A percentile compares a stretch with the other conserved stretches of the same genome.
Conservation (phyloP, 2,888 invertebrate genomes). For the Malthinus seriepunctatus region DNA sequence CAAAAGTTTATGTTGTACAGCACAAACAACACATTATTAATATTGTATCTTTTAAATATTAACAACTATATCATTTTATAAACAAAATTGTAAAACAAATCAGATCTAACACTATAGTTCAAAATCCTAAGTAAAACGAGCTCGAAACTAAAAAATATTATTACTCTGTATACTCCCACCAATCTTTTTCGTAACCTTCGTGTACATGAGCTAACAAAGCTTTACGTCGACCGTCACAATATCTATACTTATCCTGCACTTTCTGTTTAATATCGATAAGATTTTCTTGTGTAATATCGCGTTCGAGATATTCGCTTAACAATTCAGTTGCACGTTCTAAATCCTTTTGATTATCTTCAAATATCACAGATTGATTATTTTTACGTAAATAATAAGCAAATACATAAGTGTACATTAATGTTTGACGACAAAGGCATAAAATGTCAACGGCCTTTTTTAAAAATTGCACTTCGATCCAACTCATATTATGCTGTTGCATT, state of each 20-base stretch:
- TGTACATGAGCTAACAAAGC: conserved; percentile 96
- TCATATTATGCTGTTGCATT: conserved; percentile 99
- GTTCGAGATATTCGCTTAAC: conserved; percentile 95
- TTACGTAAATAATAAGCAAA: conserved; percentile 98
- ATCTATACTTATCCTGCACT: conserved; percentile 97
- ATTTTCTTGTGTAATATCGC: conserved; percentile 97
- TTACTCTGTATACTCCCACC: conserved; percentile 94
- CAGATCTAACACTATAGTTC: too few species aligned
- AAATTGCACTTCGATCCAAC: conserved; percentile 99
- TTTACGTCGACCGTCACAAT: conserved; percentile 96
- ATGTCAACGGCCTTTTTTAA: conserved; percentile 97
- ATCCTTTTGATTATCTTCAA: conserved; percentile 99
- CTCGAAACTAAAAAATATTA: conserved; percentile 5
- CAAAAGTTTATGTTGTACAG: too few species aligned
- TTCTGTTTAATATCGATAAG: conserved; percentile 97
- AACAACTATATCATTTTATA: too few species aligned
- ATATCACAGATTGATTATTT: conserved; percentile 98
- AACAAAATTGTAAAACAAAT: too few species aligned
- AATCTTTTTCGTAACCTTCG: conserved; percentile 98
- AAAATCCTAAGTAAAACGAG: conserved; percentile 12
- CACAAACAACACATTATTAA: too few species aligned
- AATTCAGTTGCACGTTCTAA: conserved; percentile 98
- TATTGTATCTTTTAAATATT: too few species aligned
- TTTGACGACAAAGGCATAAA: conserved; percentile 95
- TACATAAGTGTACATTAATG: conserved; percentile 99